Base-by-base conservation (phyloP, 2,113 vertebrate genomes). In the Lasiurus cinereus region DNA sequence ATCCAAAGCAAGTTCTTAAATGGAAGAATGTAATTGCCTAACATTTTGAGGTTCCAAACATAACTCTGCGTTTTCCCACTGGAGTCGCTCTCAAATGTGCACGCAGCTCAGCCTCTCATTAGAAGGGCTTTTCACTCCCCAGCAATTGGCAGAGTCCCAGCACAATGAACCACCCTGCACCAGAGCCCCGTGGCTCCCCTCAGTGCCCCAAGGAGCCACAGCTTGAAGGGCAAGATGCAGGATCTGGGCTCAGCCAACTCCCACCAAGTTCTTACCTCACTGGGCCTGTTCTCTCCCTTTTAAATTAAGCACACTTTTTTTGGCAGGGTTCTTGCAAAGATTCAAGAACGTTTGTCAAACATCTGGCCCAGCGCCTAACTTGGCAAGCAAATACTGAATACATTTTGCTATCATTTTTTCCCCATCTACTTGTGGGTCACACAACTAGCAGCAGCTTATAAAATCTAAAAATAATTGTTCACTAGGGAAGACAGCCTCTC, bases 61-160 rank as follows among this genome's bases (percentile, higher is more conserved):
- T 33, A 22, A 74, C 12, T 5, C 13, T 19, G 43, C 54, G 59
- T 19, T 43, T 73, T 66, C 62, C 77, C 39, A 2, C 6, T 2
- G 31, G 67, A 15, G 90, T 54, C 4, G 0, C 18, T 69, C 50
- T 83, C 77, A 29, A 2, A 1, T 12, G 27, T 5, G 10, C 43
- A 22, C 11, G 0, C 4, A 29, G 59, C 19, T 22, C 29, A 3
- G 12, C 21, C 50, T 54, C 48, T 33, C 31, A 1, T 24, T 56
- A 10, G n/a, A 43, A 76, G 67, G 18, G 31, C 19, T 27, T 31
- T 11, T 4, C 19, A 6, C 33, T 56, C 77, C 1, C 36, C 13
- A 9, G 48, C n/a, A 33, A 29, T 1, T 14, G 72, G 72, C 39
- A 5, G 0, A 0, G 64, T 15, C 1, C 0, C 21, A 3, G 69